Evolutionary conservation across 2,797 vertebrate species (phyloP), one percentile per base, ranked within the genome.

Genomic region (Protosalanx chinensis): DNA sequence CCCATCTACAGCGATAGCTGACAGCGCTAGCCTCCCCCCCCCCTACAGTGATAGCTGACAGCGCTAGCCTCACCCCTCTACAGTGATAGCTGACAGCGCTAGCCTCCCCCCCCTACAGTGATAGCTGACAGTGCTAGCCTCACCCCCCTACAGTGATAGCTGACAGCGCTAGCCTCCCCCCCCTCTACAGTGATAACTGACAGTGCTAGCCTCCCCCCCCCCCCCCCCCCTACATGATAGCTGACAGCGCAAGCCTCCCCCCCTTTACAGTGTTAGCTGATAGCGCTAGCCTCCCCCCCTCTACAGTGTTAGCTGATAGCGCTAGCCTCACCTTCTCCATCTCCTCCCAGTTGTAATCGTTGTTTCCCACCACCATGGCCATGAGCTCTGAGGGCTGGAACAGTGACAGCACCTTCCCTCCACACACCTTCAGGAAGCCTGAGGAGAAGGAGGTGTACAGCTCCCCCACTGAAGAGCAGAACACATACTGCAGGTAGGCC

Each of bases 281-380:
- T 65, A 46, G 63, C 37, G 13, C 37, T 41, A 46, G 10, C 64
- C 64, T 66, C 41, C 27, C 41, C 27, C 4, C 37, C 65, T 18
- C 46, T 18, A 53, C n/a, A 46, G 76, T 65, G 37, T 51, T 49
- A 56, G 41, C 37, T 10, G 1, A 61, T 49, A 61, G 57, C 68
- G n/a, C 18, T 64, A 41, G 41, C 8, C 87, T 72, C 71, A 98
- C 97, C 96, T 96, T 96, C 85, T 99, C 96, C 87, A 99, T 81
- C 72, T 98, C 96, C 80, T 97, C 93, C 97, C 97, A 99, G 92
- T 98, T 95, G 91, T 98, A 98, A 89, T 96, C 96, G 89, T 90
- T 97, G 92, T 96, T 98, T 61, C 97, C 97, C 64, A 98, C 96
- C 84, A 98, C 96, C 97, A 99, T 98, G 85, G 97, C 97, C 92